Conservation (phyloP, 2,797 vertebrate genomes). For the Balearica regulorum region DNA sequence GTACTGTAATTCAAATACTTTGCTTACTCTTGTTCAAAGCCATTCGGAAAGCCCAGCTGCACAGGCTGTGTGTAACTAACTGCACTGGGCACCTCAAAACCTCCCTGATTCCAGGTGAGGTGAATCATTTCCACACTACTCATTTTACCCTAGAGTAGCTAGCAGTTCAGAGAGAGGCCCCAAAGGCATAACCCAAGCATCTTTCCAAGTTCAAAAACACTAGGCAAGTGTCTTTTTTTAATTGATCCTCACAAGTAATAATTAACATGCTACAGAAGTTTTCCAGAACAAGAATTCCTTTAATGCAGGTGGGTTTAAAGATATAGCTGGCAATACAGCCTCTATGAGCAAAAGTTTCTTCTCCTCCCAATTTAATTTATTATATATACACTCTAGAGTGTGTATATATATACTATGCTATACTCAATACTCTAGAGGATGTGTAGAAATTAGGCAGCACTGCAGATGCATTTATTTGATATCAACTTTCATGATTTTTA, state of each 20-base stretch:
- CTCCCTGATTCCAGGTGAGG: background rate
- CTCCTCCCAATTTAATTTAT: background rate
- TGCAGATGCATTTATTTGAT: background rate
- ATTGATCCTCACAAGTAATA: background rate
- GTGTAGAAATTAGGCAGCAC: background rate
- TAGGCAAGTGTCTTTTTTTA: background rate
- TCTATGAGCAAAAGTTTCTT: background rate
- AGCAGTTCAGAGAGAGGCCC: background rate
- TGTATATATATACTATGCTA: background rate
- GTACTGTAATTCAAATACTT: background rate
- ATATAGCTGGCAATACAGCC: background rate
- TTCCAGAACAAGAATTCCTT: background rate
- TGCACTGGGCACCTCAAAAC: background rate
- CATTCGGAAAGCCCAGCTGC: background rate
- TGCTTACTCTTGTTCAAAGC: background rate
- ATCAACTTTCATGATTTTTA: background rate
- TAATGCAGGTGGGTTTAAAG: background rate
- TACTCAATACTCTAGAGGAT: background rate
- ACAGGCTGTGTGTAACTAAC: background rate
- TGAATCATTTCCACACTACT: background rate
- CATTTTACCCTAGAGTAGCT: background rate
- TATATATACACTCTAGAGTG: background rate
- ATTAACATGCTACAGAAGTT: background rate
- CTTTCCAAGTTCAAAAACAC: background rate
- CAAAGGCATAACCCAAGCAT: background rate